Base-by-base conservation (phyloP, 2,113 vertebrate genomes). In the Daubentonia madagascariensis region DNA sequence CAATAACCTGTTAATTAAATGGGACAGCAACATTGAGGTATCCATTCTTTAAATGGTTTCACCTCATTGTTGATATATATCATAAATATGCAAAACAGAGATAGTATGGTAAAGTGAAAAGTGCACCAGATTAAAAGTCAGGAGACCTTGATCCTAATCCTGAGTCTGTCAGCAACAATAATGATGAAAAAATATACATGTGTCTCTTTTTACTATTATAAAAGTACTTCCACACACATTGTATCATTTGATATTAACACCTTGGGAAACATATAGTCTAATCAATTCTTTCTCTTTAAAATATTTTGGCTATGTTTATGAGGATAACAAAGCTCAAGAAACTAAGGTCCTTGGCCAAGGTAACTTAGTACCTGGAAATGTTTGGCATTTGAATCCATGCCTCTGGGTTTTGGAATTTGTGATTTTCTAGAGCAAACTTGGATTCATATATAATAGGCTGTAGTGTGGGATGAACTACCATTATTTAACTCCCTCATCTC, bases 1-100 rank as follows among this genome's bases (percentile, higher is more conserved):
- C 37, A 92, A 96, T 22, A 50, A 35, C 5, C 11, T 86, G n/a
- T 85, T 48, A 97, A 35, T 70, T 79, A 59, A 91, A 45, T 89
- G 35, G 11, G 85, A 68, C 1, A 85, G 18, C 43, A 80, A 43
- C 22, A 63, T 4, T 30, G 35, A 92, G 13, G 48, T 50, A 61
- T 35, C 45, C 50, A 78, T 95, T 95, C 40, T 78, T 96, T 65
- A 95, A 73, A 96, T 85, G 54, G 32, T 54, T 78, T 94, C 14
- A 57, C 48, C 35, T 97, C 45, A 67, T 87, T 96, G 35, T 72
- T 96, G 37, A 63, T 37, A 78, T 35, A 81, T 75, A 94, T 81
- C 32, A 85, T 57, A 85, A 63, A 45, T 43, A 94, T 8, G 8
- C 7, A 94, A 96, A 87, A 89, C 73, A 92, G 76, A 75, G 70